Conservation (phyloP, 1,140 invertebrate species). For the Zaprionus ghesquierei region DNA sequence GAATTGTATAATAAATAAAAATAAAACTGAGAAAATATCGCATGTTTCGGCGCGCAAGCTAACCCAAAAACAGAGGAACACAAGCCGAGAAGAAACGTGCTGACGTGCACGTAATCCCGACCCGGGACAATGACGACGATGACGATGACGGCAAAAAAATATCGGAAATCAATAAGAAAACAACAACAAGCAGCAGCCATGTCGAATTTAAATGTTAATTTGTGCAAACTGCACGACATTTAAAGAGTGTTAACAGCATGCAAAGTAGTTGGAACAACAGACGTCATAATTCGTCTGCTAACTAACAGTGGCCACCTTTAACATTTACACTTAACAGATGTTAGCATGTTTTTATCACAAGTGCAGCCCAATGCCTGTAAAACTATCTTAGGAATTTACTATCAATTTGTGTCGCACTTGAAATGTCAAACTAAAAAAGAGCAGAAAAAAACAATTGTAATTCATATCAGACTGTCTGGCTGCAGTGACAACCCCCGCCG, state of each 20-base stretch:
- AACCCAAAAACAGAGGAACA: background rate
- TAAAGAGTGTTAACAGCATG: background rate
- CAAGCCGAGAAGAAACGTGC: slow-evolving; percentile 47
- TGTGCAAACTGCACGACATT: background rate
- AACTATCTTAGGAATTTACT: background rate
- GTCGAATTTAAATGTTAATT: background rate
- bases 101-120: slow-evolving; percentile 59
- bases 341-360: background rate
- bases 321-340: too few species aligned
- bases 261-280: background rate
- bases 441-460: slow-evolving; percentile 66
- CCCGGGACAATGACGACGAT: slow-evolving; percentile 33
- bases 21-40: slow-evolving; percentile 63
- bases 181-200: slow-evolving; percentile 5
- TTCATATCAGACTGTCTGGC: slow-evolving; percentile 57
- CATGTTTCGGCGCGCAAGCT: slow-evolving; percentile 44
- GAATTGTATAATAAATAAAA: slow-evolving; percentile 60
- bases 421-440: slow-evolving; percentile 4
- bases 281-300: background rate
- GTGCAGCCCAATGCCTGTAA: background rate
- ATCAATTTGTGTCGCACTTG: slow-evolving; percentile 27
- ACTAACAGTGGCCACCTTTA: background rate
- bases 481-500: background rate
- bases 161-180: slow-evolving; percentile 73
- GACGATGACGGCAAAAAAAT: slow-evolving; percentile 23